Percentiles rank a stretch among this genome's conserved stretches.
phyloP scores from a whole-genome alignment of 2,113 vertebrate species.

The Aegithalos caudatus region DNA sequence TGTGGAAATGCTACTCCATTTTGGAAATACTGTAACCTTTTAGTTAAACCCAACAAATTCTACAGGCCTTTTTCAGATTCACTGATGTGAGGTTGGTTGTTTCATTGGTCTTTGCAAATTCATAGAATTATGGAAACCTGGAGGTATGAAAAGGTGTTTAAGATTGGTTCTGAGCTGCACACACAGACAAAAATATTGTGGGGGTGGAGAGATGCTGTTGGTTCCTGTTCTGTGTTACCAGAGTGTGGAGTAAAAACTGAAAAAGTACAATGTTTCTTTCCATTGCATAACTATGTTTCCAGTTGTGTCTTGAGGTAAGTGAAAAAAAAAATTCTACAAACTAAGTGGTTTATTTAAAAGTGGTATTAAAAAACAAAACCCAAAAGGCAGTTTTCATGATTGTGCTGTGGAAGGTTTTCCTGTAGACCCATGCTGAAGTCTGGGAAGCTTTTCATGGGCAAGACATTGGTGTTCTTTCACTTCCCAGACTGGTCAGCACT shows the following conservation, averaged over 20 bases:
- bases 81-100: background rate
- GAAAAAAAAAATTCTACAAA: background rate
- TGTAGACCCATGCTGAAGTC: background rate
- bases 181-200: background rate
- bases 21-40: background rate
- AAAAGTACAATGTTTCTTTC: background rate
- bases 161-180: background rate
- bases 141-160: background rate
- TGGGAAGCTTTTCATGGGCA: background rate
- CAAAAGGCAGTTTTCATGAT: background rate
- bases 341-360: background rate
- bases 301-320: background rate
- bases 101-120: background rate
- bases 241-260: background rate
- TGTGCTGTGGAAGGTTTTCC: background rate
- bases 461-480: background rate
- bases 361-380: background rate
- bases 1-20: background rate
- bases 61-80: accelerated
- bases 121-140: background rate
- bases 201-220: background rate
- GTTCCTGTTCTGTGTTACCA: background rate
- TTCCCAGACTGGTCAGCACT: background rate
- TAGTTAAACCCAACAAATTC: background rate
- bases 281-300: background rate